Base-by-base conservation (phyloP, 2,888 invertebrate genomes). In the Drosophila anceps region DNA sequence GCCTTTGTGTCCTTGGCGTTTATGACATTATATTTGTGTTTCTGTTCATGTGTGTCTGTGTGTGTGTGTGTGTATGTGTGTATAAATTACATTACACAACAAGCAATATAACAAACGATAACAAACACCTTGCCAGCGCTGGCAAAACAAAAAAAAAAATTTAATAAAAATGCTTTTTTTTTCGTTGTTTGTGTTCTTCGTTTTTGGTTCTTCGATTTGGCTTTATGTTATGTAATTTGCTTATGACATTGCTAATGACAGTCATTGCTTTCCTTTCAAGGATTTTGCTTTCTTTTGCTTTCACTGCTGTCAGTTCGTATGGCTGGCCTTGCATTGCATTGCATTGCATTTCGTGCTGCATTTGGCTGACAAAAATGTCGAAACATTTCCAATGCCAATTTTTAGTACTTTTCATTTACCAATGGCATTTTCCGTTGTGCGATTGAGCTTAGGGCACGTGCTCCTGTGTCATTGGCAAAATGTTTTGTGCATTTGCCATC, bases 41-140 rank as follows among this genome's bases (percentile, higher is more conserved):
- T 72, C 64, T 64, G 50, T 46, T 61, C n/a, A 43, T 63, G 35
- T 76, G 8, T 62, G 29, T 58, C 55, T 61, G 20, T 55, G 58
- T 60, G 41, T 60, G 54, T 64, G 57, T 66, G 55, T 58, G 62
- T 76, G 29, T 71, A 55, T 69, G 58, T 84, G 63, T 77, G 58
- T 85, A 87, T 88, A 86, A 82, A 88, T 87, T 79, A 87, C 81
- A 83, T 87, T 83, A 84, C 81, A 88, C 81, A 88, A 88, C 84
- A 86, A 87, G 86, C 84, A 86, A 86, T 87, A 86, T 82, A 89
- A 84, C 85, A 87, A 87, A 89, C 87, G 83, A 87, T 88, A 84
- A 87, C 83, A 89, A 85, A 87, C 85, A 87, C 83, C 89, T 89
- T 89, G 88, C 68, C 68, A 41, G 61, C 55, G 8, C 13, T 9